These are phyloP conservation scores for Dynastes maya DNA, from an alignment of 2,888 invertebrate genomes.

Conservation along the genomic window DNA sequence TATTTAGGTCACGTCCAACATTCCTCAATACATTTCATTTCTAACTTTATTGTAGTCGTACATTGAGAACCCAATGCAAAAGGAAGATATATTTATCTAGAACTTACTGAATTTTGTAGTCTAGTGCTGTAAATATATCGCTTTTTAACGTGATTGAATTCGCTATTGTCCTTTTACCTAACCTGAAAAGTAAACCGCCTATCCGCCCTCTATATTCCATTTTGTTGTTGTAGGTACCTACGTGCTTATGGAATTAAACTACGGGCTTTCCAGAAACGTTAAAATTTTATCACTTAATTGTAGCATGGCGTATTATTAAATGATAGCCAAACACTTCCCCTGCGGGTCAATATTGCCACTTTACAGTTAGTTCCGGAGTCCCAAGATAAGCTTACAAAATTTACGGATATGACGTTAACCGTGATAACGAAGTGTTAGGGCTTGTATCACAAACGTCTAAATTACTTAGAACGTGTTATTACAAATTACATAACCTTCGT, in stretches of 20 bases:
- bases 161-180: not conserved
- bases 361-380: slow-evolving; percentile 47
- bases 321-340: slow-evolving; percentile 38
- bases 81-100: slow-evolving; percentile 8
- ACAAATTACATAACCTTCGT: slow-evolving; percentile 15
- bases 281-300: slow-evolving; percentile 50
- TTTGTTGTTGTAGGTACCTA: not conserved
- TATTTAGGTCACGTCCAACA: not conserved
- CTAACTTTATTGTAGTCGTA: not conserved
- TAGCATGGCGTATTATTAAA: slow-evolving; percentile 38
- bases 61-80: not conserved
- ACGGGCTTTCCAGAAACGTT: not conserved
- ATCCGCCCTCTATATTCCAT: not conserved
- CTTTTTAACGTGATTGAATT: slow-evolving; percentile 22
- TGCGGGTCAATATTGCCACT: slow-evolving; percentile 50
- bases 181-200: not conserved
- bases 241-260: not conserved
- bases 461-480: slow-evolving; percentile 46
- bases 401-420: slow-evolving; percentile 50
- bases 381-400: slow-evolving; percentile 50
- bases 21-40: not conserved
- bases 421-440: slow-evolving; percentile 48
- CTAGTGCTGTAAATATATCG: slow-evolving; percentile 5
- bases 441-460: slow-evolving; percentile 38
- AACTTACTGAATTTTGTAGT: not conserved